These are phyloP conservation scores for Hormaphis cornu DNA, from an alignment of 1,140 invertebrate species.

Conservation along the genomic window DNA sequence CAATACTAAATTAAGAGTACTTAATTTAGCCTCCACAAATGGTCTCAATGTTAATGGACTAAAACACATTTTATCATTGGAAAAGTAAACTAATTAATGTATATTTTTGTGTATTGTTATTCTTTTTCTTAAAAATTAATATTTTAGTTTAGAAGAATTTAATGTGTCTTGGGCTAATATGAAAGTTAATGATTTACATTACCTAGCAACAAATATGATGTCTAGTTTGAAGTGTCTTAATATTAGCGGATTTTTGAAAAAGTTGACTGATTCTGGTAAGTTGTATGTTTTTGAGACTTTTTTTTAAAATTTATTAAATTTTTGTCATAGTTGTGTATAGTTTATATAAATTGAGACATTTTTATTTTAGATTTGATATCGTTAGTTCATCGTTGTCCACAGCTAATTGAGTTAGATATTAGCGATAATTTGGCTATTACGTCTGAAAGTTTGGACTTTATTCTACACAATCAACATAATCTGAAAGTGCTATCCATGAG, in stretches of 20 bases:
- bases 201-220: conserved; percentile 55
- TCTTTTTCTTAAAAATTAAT: conserved; percentile 35
- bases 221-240: conserved; percentile 60
- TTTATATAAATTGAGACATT: background rate
- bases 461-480: conserved; percentile 53
- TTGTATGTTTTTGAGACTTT: conserved; percentile 31
- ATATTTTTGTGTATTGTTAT: background rate
- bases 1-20: conserved; percentile 56
- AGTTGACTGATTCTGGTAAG: conserved; percentile 64
- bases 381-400: conserved; percentile 56
- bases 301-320: conserved; percentile 26
- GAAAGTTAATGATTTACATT: conserved; percentile 49
- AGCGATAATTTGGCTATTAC: conserved; percentile 73
- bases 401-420: conserved; percentile 71
- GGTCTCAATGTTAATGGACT: conserved; percentile 55
- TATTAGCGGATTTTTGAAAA: conserved; percentile 66
- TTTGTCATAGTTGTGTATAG: conserved; percentile 6
- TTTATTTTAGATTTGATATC: conserved; percentile 53
- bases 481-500: conserved; percentile 73
- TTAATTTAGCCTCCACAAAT: conserved; percentile 65
- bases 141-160: conserved; percentile 57
- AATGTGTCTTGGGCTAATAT: conserved; percentile 76
- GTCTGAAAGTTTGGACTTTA: conserved; percentile 47
- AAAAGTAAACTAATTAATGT: conserved; percentile 48
- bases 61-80: conserved; percentile 50